A percentile compares a stretch with the other conserved stretches of the same genome.
phyloP scores from a whole-genome alignment of 2,113 vertebrate species.

The Crotalus helleri region DNA sequence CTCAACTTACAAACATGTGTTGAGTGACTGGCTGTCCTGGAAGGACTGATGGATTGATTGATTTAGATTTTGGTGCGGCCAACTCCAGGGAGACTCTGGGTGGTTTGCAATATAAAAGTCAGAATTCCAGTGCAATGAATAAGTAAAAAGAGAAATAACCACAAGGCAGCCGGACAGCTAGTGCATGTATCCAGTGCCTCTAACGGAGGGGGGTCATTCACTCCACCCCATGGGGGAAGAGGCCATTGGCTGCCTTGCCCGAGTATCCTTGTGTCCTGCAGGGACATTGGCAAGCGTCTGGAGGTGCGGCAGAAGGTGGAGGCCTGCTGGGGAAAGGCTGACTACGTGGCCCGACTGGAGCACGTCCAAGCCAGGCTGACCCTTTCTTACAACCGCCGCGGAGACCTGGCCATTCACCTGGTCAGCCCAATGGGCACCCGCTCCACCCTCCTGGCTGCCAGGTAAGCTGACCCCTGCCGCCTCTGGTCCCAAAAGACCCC shows the following conservation, averaged over 20 bases:
- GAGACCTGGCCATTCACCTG: conserved; percentile 91
- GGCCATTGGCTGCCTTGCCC: not conserved
- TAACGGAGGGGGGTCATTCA: not conserved
- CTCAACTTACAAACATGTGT: not conserved
- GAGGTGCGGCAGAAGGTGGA: conserved; percentile 82
- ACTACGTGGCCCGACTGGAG: conserved; percentile 83
- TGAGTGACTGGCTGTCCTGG: not conserved
- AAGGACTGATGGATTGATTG: not conserved
- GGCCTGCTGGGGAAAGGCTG: conserved; percentile 79
- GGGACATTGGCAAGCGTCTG: conserved; percentile 88
- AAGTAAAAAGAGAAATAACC: not conserved
- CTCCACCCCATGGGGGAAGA: not conserved
- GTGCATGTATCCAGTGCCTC: not conserved
- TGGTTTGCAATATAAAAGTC: not conserved
- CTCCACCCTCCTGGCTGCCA: conserved; percentile 89
- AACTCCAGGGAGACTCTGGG: not conserved
- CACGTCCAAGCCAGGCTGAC: conserved; percentile 90
- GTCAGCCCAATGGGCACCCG: conserved; percentile 91
- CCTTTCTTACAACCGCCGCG: conserved; percentile 91
- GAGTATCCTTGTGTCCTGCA: conserved; percentile 42
- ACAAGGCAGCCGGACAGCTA: not conserved
- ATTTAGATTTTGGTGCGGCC: not conserved
- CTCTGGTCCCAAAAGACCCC: fast-evolving
- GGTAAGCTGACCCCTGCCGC: conserved; percentile 58
- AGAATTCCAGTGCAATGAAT: not conserved